phyloP scores from a whole-genome alignment of 2,888 invertebrate species.

The Drosophila phalerata region DNA sequence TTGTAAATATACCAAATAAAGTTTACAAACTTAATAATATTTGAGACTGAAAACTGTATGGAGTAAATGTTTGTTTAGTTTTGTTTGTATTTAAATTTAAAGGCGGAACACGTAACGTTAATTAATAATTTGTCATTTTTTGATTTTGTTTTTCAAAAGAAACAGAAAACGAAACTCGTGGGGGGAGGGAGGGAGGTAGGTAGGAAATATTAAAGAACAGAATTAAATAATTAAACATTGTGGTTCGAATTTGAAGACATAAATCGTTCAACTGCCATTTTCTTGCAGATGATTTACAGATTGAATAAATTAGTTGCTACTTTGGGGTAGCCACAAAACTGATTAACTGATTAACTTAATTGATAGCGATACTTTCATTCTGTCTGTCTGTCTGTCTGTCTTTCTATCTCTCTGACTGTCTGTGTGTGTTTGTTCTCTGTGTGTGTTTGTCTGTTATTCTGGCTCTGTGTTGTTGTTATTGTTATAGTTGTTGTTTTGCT shows the following conservation, averaged over 20 bases:
- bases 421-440: slow-evolving; percentile 13
- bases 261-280: slow-evolving; percentile 17
- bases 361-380: slow-evolving; percentile 22
- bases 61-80: neutral
- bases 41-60: neutral
- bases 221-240: slow-evolving; percentile 37
- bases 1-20: slow-evolving; percentile 65
- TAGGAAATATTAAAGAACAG: slow-evolving; percentile 14
- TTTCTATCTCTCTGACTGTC: slow-evolving; percentile 8
- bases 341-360: slow-evolving; percentile 36
- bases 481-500: slow-evolving; percentile 11
- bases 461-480: slow-evolving; percentile 15
- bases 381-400: slow-evolving; percentile 29
- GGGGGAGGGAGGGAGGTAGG: too few species aligned
- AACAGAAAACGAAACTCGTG: slow-evolving; percentile 30
- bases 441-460: slow-evolving; percentile 5
- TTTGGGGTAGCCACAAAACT: slow-evolving; percentile 25
- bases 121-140: slow-evolving; percentile 39
- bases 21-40: slow-evolving; percentile 54
- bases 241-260: slow-evolving; percentile 42
- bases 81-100: slow-evolving; percentile 24
- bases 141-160: slow-evolving; percentile 23
- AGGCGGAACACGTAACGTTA: slow-evolving; percentile 52
- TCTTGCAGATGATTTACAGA: slow-evolving; percentile 27
- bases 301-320: slow-evolving; percentile 52